Evolutionary conservation across 1,140 invertebrate species (phyloP), one percentile per base, ranked within the genome.

Genomic region (Cherax destructor): DNA sequence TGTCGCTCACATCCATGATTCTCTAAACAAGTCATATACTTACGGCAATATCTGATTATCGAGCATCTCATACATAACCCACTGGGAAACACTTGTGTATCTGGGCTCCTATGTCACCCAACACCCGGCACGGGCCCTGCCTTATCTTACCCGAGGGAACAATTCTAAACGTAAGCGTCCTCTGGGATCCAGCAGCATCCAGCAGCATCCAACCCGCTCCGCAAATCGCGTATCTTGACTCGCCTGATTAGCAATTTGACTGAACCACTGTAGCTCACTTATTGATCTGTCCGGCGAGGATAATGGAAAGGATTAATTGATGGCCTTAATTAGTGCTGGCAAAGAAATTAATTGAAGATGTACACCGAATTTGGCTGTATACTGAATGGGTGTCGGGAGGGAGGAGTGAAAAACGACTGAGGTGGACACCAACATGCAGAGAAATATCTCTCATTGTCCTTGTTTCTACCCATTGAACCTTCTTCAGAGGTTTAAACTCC

Each of bases 221-320:
- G 21, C 65, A 69, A 69, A 69, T 69, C 65, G 65, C 65, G 65
- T 16, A 69, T 18, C 65, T 69, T 69, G 65, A 69, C 65, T 69
- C 65, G 18, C 21, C 21, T 69, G 65, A 69, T 69, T 69, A 69
- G 21, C 65, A 69, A 69, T 69, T 69, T 69, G 65, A 69, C 65
- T 11, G 65, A 21, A 69, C 65, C 65, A 18, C 11, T 69, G 65
- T 69, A 69, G 18, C 21, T 69, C 56, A 9, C 56, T 18, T 11
- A 69, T 69, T 69, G 65, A 69, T 69, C 65, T 69, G 65, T 69
- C 65, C 65, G 65, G 65, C 21, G 65, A 18, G 65, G 65, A 69
- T 69, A 69, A 69, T 69, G 65, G 65, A 69, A 69, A 69, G 65
- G 65, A 69, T 69, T 69, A 69, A 69, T 69, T 69, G 65, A 69